Evolutionary conservation across 2,888 invertebrate genomes (phyloP).

Genomic region (Cryptus viduatorius): DNA sequence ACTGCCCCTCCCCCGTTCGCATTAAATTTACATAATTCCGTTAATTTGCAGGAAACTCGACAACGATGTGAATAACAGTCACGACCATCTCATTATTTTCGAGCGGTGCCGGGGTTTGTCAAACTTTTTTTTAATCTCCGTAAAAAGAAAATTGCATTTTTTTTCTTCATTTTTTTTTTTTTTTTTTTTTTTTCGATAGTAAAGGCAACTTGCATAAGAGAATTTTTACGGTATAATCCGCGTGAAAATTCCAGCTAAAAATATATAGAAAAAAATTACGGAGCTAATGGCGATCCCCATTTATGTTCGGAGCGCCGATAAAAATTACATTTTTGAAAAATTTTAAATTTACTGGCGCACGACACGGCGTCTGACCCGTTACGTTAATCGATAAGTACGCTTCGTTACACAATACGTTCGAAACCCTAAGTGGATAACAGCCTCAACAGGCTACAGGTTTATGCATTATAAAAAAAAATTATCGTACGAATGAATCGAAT

Average conservation of each 20-base stretch:
- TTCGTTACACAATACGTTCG: constrained; percentile 40
- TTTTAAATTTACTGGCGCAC: background rate
- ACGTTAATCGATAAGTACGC: background rate
- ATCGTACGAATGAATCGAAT: background rate
- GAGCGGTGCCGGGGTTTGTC: background rate
- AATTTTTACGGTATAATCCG: too few species aligned
- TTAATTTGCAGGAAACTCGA: constrained; percentile 65
- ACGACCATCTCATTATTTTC: background rate
- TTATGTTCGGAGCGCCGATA: background rate
- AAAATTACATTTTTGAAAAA: background rate
- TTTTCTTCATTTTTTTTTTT: too few species aligned
- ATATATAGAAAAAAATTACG: background rate
- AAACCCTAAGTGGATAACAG: constrained; percentile 16
- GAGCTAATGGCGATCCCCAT: background rate
- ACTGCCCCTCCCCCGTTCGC: constrained; percentile 48
- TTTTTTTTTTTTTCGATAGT: too few species aligned
- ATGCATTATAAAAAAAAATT: background rate
- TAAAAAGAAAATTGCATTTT: too few species aligned
- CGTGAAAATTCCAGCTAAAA: background rate
- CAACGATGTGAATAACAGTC: constrained; percentile 8
- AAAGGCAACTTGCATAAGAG: too few species aligned
- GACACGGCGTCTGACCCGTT: background rate
- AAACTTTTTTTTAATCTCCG: background rate
- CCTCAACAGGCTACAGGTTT: background rate
- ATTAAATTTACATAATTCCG: constrained; percentile 76